Evolutionary conservation across 2,113 vertebrate species (phyloP).

Genomic region (Seriola quinqueradiata): DNA sequence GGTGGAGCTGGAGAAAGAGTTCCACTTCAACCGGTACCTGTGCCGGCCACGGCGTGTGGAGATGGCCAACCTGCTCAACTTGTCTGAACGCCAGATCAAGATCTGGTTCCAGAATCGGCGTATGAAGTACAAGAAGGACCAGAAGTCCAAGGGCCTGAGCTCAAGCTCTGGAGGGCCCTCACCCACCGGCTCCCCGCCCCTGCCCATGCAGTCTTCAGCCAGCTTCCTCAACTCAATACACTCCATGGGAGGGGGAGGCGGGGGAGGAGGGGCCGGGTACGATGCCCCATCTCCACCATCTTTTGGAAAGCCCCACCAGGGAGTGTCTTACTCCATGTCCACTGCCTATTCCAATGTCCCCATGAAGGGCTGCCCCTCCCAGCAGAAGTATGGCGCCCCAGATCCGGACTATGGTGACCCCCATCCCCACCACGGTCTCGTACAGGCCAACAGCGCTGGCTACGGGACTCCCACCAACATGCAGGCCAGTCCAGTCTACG

Average conservation of each 20-base stretch:
- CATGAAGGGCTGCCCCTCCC: constrained; percentile 92
- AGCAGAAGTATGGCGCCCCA: constrained; percentile 92
- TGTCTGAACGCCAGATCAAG: constrained; percentile 98
- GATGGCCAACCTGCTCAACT: constrained; percentile 97
- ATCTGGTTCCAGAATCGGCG: constrained; percentile 99
- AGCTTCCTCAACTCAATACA: constrained; percentile 95
- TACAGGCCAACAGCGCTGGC: constrained; percentile 88
- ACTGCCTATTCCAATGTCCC: constrained; percentile 91
- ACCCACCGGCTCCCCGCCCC: constrained; percentile 93
- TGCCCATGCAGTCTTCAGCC: constrained; percentile 93
- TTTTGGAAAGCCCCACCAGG: constrained; percentile 94
- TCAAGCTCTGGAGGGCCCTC: constrained; percentile 95
- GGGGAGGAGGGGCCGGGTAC: constrained; percentile 86
- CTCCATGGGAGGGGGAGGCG: constrained; percentile 87
- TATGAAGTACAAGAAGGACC: constrained; percentile 99
- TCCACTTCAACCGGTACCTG: constrained; percentile 98
- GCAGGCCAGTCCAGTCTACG: constrained; percentile 96
- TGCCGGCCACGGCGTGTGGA: constrained; percentile 95
- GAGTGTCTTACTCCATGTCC: constrained; percentile 93
- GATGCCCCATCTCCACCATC: constrained; percentile 95
- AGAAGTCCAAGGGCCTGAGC: constrained; percentile 95
- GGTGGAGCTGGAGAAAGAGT: constrained; percentile 89
- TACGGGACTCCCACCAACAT: constrained; percentile 89
- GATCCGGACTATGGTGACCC: constrained; percentile 92
- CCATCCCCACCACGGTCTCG: constrained; percentile 87